These are phyloP conservation scores for Drosophila chauvacae DNA, from an alignment of 1,140 invertebrate species.

Conservation along the genomic window DNA sequence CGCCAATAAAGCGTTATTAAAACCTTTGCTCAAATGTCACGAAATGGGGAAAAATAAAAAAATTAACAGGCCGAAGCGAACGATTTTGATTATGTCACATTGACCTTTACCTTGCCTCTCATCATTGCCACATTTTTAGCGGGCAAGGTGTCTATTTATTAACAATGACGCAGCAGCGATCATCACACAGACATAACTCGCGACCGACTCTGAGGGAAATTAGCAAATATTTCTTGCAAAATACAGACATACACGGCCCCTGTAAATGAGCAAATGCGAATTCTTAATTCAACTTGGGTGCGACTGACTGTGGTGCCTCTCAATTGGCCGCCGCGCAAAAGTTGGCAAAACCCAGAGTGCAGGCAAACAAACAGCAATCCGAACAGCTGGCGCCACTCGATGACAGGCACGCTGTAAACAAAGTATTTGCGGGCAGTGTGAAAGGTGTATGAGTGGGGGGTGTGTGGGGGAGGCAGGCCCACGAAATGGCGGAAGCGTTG, in stretches of 20 bases:
- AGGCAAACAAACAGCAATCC: conserved; percentile 19
- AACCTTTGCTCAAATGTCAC: conserved; percentile 6
- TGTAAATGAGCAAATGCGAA: conserved; percentile 30
- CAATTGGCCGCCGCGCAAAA: conserved; percentile 34
- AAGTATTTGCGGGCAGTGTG: not conserved
- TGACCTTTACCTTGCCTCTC: conserved; percentile 46
- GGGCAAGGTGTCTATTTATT: conserved; percentile 56
- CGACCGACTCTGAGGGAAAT: conserved; percentile 13
- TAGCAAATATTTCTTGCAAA: conserved; percentile 54
- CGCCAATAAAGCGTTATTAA: conserved; percentile 10
- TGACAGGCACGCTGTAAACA: conserved; percentile 42
- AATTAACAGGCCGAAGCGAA: conserved; percentile 1
- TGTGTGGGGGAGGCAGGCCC: not conserved
- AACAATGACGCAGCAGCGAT: conserved; percentile 63
- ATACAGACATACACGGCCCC: conserved; percentile 3
- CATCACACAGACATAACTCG: conserved; percentile 7
- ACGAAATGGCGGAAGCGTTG: not conserved
- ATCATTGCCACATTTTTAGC: conserved; percentile 24
- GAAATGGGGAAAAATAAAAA: conserved; percentile 8
- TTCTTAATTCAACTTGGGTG: conserved; percentile 32
- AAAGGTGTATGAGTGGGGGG: not conserved
- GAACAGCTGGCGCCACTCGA: conserved; percentile 38
- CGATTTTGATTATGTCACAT: conserved; percentile 31
- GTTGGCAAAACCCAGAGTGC: conserved; percentile 37
- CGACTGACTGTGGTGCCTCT: conserved; percentile 2